phyloP scores from a whole-genome alignment of 2,888 invertebrate genomes.

The Drosophila atripex region DNA sequence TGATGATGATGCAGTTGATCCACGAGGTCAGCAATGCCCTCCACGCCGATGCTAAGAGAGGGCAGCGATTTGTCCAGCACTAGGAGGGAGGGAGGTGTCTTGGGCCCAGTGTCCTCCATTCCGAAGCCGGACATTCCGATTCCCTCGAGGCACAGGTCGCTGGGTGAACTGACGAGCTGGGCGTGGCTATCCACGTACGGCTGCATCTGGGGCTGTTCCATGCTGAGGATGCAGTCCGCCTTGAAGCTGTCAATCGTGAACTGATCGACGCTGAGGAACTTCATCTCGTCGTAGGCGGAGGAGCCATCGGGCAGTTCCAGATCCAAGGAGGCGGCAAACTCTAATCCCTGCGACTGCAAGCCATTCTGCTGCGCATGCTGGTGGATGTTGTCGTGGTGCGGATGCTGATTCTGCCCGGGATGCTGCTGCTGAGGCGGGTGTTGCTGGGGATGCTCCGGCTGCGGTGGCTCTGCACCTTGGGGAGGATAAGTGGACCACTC shows the following conservation, averaged over 20 bases:
- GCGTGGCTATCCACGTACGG: conserved; percentile 20
- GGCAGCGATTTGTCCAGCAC: conserved; percentile 82
- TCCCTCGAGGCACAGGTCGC: conserved; percentile 66
- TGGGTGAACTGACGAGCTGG: conserved; percentile 27
- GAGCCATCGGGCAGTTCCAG: conserved; percentile 71
- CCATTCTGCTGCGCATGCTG: conserved; percentile 32
- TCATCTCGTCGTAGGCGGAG: conserved; percentile 84
- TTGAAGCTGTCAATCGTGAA: conserved; percentile 84
- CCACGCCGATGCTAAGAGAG: conserved; percentile 80
- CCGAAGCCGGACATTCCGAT: conserved; percentile 60
- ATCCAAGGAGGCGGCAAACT: conserved; percentile 65
- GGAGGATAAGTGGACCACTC: conserved; percentile 82
- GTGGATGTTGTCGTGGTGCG: conserved; percentile 22
- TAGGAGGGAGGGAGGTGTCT: conserved; percentile 80
- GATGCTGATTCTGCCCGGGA: conserved; percentile 26
- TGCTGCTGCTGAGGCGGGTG: conserved; percentile 44
- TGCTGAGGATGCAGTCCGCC: conserved; percentile 83
- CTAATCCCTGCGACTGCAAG: conserved; percentile 45
- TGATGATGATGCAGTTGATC: conserved; percentile 76
- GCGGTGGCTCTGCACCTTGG: conserved; percentile 40
- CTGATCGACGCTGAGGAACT: conserved; percentile 84
- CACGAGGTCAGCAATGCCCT: conserved; percentile 82
- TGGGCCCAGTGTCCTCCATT: conserved; percentile 62
- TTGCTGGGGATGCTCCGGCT: conserved; percentile 43
- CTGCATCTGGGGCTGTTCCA: conserved; percentile 75